Base-by-base conservation (phyloP, 2,888 invertebrate genomes). In the Rhagium mordax region DNA sequence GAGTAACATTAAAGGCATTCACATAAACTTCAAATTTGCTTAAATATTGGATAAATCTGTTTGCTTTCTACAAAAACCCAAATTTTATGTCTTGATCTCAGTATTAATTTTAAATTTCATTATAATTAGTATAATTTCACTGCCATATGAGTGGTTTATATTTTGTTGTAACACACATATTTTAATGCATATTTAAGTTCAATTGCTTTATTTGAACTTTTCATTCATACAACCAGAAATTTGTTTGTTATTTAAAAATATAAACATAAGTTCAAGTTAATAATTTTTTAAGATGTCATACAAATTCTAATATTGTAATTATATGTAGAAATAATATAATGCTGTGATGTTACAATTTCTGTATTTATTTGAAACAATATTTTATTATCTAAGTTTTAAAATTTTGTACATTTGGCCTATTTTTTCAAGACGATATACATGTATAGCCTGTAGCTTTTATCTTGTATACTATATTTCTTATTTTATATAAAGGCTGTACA, bases 271-370 rank as follows among this genome's bases (percentile, higher is more conserved):
- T 72, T 70, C 51, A 61, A 61, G 61, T 70, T 72, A 55, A 49
- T 71, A 71, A 47, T 72, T 71, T 61, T 49, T 62, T 59, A 65
- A 72, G 55, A 53, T 51, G 48, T 70, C 60, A 66, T 68, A 47
- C 67, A 66, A 71, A 74, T 74, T 74, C 53, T 74, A 74, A 71
- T 74, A 61, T 64, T 51, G 59, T 72, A 70, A 76, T 72, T 77
- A 77, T 74, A 73, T 72, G 74, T 78, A 78, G 78, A 77, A 75
- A 76, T 75, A 78, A 77, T 77, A 81, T 79, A 80, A 84, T 83
- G 84, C 85, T 85, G 85, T 85, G 85, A 85, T 85, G 83, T 84
- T 83, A 82, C 82, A 82, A 83, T 83, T 84, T 85, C 81, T 84
- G 84, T 85, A 85, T 85, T 85, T 85, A 83, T 85, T 84, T 84